These are phyloP conservation scores for Strix aluco DNA, from an alignment of 2,113 vertebrate genomes.

Conservation along the genomic window DNA sequence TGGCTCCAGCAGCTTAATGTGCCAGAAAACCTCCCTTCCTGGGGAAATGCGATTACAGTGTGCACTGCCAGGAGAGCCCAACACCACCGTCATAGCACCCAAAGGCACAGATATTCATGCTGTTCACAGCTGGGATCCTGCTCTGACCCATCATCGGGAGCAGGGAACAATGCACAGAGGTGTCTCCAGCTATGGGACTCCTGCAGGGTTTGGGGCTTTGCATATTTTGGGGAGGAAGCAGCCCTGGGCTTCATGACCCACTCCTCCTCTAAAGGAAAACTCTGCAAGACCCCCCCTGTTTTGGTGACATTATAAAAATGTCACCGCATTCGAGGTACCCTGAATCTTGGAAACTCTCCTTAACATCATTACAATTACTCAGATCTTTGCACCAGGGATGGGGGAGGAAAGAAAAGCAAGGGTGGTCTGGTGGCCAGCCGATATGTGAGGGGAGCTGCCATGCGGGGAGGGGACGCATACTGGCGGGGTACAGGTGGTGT, in stretches of 20 bases:
- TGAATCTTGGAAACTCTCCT: neutral
- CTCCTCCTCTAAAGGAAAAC: neutral
- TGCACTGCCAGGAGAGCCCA: neutral
- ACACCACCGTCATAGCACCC: fast-evolving
- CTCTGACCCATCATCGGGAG: fast-evolving
- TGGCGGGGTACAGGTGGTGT: neutral
- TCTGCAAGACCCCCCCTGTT: fast-evolving
- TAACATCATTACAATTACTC: neutral
- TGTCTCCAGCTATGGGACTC: neutral
- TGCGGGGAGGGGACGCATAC: fast-evolving
- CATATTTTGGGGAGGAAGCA: neutral
- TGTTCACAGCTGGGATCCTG: fast-evolving
- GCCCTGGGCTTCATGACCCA: neutral
- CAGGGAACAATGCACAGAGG: fast-evolving
- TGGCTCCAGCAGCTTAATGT: neutral
- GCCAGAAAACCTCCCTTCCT: neutral
- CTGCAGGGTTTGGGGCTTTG: neutral
- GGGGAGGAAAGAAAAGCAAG: neutral
- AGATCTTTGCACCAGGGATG: neutral
- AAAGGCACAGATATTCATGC: neutral
- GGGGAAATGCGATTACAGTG: fast-evolving
- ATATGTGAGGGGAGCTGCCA: fast-evolving
- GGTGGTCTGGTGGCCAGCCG: fast-evolving
- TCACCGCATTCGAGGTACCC: too few relatives aligned
- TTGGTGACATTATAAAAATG: neutral